Evolutionary conservation across 2,888 invertebrate species (phyloP), one percentile per base, ranked within the genome.

Genomic region (Scaptomyza tumidula): DNA sequence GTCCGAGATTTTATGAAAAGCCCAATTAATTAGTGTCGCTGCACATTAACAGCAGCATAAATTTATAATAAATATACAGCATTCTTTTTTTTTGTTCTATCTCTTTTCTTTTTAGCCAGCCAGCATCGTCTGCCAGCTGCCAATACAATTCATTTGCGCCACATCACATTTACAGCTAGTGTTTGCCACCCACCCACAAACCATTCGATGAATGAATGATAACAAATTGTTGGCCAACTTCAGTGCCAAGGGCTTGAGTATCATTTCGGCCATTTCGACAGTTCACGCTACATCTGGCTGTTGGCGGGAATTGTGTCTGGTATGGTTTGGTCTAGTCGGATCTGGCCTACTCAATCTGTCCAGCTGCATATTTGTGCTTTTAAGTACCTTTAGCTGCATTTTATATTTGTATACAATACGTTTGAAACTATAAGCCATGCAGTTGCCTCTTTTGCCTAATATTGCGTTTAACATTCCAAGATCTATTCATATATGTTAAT

Each of bases 131-230:
- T 83, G 83, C 84, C 78, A 71, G 73, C 78, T 86, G 82, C 79
- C 85, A 84, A 86, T 72, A 71, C 85, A 86, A 86, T 89, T 86
- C 85, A 83, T 86, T 89, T 86, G 71, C 88, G 75, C 82, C 84
- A 75, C 68, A 83, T 72, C 75, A 80, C 66, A 60, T 71, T 43
- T 56, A 48, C 52, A 24, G 24, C 61, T 14, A 27, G 54, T 3
- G 16, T 45, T 45, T 58, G 31, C 68, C 43, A 19, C 19, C 50
- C 39, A 39, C 14, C 50, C 39, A 39, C 14, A 37, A 37, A 6
- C 39, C 39, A 39, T 14, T 1, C 39, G 2, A 37, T 37, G 37
- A 63, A 62, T 66, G 64, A 73, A 74, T 66, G 73, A 43, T 72
- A 80, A 84, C 86, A 84, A 86, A 86, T 83, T 83, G 70, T 54